Evolutionary conservation across 1,140 invertebrate species (phyloP).

Genomic region (Zaprionus tsacasi): DNA sequence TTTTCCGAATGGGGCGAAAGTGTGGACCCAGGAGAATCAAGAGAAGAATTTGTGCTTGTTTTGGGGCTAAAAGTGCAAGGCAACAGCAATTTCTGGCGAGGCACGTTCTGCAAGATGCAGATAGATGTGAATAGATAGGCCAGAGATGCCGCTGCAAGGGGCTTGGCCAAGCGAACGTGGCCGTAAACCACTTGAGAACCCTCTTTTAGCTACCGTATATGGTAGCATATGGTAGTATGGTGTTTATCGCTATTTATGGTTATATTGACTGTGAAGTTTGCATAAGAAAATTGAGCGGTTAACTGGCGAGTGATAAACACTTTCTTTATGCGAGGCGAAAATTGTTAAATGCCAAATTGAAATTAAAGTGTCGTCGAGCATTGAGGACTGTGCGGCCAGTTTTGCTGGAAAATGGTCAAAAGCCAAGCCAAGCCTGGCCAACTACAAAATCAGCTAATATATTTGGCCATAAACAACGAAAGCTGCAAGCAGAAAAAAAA

Average conservation of each 20-base stretch:
- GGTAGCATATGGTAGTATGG: neutral
- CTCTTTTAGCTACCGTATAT: conserved; percentile 6
- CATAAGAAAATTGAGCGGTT: conserved; percentile 60
- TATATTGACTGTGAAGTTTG: conserved; percentile 44
- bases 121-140: neutral
- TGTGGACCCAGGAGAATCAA: conserved; percentile 57
- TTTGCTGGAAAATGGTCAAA: conserved; percentile 63
- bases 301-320: conserved; percentile 67
- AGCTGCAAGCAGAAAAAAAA: conserved; percentile 51
- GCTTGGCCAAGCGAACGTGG: conserved; percentile 17
- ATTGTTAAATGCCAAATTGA: conserved; percentile 70
- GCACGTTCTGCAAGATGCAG: conserved; percentile 59
- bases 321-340: conserved; percentile 70
- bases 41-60: conserved; percentile 45
- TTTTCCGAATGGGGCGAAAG: conserved; percentile 57
- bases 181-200: conserved; percentile 44
- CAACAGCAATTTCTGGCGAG: conserved; percentile 66
- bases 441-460: conserved; percentile 70
- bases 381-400: conserved; percentile 58
- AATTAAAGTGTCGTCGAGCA: conserved; percentile 71
- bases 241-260: neutral
- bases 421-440: conserved; percentile 51
- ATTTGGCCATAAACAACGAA: conserved; percentile 79
- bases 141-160: neutral
- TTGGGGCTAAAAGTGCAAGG: conserved; percentile 44